Base-by-base conservation (phyloP, 2,888 invertebrate species). In the Cepaea hortensis region DNA sequence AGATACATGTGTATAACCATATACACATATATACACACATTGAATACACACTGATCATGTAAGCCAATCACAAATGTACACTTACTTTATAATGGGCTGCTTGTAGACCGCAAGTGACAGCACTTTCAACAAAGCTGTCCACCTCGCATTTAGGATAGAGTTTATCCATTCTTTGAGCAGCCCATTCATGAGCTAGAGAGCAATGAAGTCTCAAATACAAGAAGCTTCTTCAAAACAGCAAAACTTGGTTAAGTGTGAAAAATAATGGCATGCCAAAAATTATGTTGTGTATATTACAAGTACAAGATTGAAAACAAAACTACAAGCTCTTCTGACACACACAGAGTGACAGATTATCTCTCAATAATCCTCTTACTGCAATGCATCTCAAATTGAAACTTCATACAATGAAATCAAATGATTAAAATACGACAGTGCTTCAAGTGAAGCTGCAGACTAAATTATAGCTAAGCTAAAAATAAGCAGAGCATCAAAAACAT, bases 41-140 rank as follows among this genome's bases (percentile, higher is more conserved):
- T 35, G 35, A 35, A 35, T 35, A 35, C 35, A 35, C 35, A 35
- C 35, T 35, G 35, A 35, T 35, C 35, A 35, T 35, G 35, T 35
- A 35, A 35, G 35, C 35, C 35, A 55, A 55, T 15, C 73, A 73
- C 46, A 50, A n/a, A 55, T 9, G 11, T 77, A 55, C 48, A 77
- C 77, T 77, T 55, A 77, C 77, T 61, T n/a, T 15, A 77, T n/a
- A 48, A 77, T 23, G 77, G 61, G 61, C 77, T 61, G 77, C 77
- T 55, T 48, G 20, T 9, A 61, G 55, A 55, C 77, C 20, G 55
- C 55, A 77, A 20, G 23, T 55, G 77, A 61, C 77, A 48, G 50
- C 75, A 75, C 15, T 75, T 55, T 23, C n/a, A 77, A n/a, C 77
- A 55, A 77, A n/a, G 55, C 61, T 77, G 18, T 11, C 77, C 50